Evolutionary conservation across 2,113 vertebrate genomes (phyloP).

Genomic region (Montifringilla adamsi): DNA sequence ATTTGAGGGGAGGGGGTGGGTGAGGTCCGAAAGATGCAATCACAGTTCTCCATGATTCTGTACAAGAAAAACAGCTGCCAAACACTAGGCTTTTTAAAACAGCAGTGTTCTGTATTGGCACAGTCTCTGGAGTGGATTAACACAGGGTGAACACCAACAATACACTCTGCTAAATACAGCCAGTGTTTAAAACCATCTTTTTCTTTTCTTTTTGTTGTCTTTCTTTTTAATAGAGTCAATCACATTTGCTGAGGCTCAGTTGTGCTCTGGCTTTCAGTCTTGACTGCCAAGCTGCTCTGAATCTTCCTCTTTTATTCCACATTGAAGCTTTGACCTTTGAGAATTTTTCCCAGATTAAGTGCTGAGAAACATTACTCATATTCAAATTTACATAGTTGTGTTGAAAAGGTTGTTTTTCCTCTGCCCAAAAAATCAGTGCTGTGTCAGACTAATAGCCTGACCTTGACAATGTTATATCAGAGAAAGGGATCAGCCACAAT

Average conservation of each 20-base stretch:
- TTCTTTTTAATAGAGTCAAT: not conserved
- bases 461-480: not conserved
- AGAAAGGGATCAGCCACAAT: not conserved
- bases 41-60: not conserved
- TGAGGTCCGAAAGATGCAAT: not conserved
- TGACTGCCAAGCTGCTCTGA: not conserved
- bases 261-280: not conserved
- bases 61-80: slow-evolving; percentile 30
- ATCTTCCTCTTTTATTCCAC: not conserved
- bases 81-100: not conserved
- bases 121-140: not conserved
- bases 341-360: not conserved
- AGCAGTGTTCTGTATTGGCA: not conserved
- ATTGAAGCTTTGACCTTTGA: not conserved
- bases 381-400: not conserved
- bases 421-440: not conserved
- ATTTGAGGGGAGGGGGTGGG: not conserved
- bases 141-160: not conserved
- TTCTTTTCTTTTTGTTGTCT: not conserved
- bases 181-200: not conserved
- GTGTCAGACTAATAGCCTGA: not conserved
- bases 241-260: not conserved
- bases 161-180: not conserved
- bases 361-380: not conserved
- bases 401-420: not conserved